Base-by-base conservation (phyloP, 92 coral and sea anemone genomes). In the Ricordea florida region DNA sequence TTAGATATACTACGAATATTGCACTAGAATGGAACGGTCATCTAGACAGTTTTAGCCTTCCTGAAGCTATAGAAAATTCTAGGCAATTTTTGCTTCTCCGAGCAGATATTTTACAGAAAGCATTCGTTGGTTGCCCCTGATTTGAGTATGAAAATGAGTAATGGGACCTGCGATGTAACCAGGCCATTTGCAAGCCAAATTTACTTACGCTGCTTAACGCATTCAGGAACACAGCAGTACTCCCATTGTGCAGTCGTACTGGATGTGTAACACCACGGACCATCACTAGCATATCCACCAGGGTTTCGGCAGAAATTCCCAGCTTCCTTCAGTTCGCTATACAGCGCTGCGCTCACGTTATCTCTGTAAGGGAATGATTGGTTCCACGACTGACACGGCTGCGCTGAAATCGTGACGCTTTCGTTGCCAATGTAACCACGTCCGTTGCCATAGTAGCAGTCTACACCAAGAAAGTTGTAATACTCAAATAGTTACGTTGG, bases 231-330 rank as follows among this genome's bases (percentile, higher is more conserved):
- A 32, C 34, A 29, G 48, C 73, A 66, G 48, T 36, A 4, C 48
- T 61, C 67, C 67, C 67, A 61, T 14, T 22, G 18, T 14, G 40
- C 47, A 49, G 48, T 34, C 67, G 15, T 61, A 38, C 40, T 37
- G 13, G 67, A 36, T 28, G 67, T 61, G 5, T 21, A 37, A 37
- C 67, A 61, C 67, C 69, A 62, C 23, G 69, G 36, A 34, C 69
- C 69, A 10, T 27, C 29, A 22, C 2, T 21, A 2, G 49, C 52
- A 22, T 2, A 14, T 14, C 69, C 69, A n/a, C 51, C 69, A 14
- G 69, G 69, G 43, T 62, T 62, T 8, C 67, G 67, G 8, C 67
- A 61, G 15, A 38, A 38, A 61, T 61, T 61, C 4, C 67, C 27
- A 13, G 50, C 43, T 4, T 62, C 8, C 7, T n/a, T 24, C 7